These are phyloP conservation scores for Varanus komodoensis DNA, from an alignment of 2,113 vertebrate species.

Conservation along the genomic window DNA sequence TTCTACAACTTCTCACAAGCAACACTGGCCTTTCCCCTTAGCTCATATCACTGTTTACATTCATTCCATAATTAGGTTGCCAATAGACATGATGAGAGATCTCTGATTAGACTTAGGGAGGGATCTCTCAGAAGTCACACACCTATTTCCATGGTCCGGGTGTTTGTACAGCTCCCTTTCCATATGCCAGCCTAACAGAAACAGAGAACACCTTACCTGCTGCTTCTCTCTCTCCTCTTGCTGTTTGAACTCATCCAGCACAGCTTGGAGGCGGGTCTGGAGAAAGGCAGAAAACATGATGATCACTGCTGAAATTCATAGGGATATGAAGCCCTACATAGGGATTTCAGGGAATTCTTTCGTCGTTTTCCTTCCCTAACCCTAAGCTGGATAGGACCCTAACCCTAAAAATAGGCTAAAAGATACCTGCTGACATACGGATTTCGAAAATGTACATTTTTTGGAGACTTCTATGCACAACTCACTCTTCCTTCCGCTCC, in stretches of 20 bases:
- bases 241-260: constrained; percentile 93
- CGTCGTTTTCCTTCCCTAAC: too few species aligned
- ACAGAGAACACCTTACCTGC: constrained; percentile 80
- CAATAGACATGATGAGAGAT: not conserved
- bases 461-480: too few species aligned
- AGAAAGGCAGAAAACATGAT: constrained; percentile 3
- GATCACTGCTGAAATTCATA: not conserved
- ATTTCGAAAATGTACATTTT: too few species aligned
- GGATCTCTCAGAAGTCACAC: not conserved
- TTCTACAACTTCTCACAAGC: too few species aligned
- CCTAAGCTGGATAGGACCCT: too few species aligned
- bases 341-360: not conserved
- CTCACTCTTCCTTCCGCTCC: too few species aligned
- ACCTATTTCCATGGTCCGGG: not conserved
- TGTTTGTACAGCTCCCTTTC: not conserved
- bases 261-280: constrained; percentile 93
- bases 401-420: too few species aligned
- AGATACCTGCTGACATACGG: too few species aligned
- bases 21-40: not conserved
- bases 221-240: constrained; percentile 96
- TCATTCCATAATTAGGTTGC: not conserved
- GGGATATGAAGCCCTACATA: not conserved
- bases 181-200: not conserved
- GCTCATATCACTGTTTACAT: not conserved
- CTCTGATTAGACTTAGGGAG: not conserved